phyloP scores from a whole-genome alignment of 2,797 vertebrate species.

The Coreius guichenoti region DNA sequence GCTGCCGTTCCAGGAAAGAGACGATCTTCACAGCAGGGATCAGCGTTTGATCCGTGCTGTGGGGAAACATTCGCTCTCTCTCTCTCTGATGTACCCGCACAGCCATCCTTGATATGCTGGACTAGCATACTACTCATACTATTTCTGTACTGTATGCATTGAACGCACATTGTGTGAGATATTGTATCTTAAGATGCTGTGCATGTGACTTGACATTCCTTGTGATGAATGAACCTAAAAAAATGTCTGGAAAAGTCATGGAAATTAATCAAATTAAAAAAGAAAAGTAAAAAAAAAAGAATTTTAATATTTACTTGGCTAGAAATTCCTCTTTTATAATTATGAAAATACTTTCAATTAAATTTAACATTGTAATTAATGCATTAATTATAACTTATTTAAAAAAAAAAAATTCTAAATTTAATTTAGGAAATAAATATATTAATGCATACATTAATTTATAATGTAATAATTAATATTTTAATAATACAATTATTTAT shows the following conservation, averaged over 20 bases:
- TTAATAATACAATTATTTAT: neutral
- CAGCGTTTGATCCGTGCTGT: conserved; percentile 50
- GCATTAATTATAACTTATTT: neutral
- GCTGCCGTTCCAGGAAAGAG: conserved; percentile 37
- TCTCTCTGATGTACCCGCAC: conserved; percentile 19
- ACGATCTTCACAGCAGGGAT: conserved; percentile 38
- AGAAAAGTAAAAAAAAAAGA: no score
- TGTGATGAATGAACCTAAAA: neutral
- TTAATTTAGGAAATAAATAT: no score
- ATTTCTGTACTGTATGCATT: neutral
- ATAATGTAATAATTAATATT: neutral
- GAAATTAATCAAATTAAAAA: neutral
- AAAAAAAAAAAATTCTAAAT: no score
- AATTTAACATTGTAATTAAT: neutral
- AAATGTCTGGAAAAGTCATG: neutral
- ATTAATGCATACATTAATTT: neutral
- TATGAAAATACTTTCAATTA: neutral
- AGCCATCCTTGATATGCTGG: neutral
- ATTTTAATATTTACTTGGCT: no score
- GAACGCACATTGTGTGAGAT: neutral
- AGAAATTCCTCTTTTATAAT: neutral
- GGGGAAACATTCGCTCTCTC: conserved; percentile 23
- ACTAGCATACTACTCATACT: neutral
- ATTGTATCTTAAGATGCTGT: neutral
- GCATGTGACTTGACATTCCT: neutral